Conservation (phyloP, 2,888 invertebrate genomes). For the Nomada ruficornis region DNA sequence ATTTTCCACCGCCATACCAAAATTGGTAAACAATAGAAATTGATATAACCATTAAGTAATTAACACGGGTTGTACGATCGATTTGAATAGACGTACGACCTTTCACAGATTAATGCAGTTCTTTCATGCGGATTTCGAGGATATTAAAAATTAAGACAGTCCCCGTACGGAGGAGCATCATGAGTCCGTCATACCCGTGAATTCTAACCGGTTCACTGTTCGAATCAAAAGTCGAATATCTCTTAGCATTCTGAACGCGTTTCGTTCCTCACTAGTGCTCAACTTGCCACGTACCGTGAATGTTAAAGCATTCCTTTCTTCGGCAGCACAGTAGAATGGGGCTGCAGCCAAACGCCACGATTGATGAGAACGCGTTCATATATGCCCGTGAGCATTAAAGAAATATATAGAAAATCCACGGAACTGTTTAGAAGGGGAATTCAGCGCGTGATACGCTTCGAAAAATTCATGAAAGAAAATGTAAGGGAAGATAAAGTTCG, state of each 20-base stretch:
- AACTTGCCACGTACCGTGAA: constrained; percentile 50
- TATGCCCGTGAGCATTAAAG: constrained; percentile 8
- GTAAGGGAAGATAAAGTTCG: background rate
- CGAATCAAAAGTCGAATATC: constrained; percentile 32
- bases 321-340: constrained; percentile 16
- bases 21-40: too few species aligned
- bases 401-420: constrained; percentile 11
- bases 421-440: background rate
- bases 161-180: background rate
- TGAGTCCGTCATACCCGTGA: constrained; percentile 42
- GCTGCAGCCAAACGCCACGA: constrained; percentile 13
- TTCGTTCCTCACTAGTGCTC: constrained; percentile 45
- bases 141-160: constrained; percentile 6
- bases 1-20: too few species aligned
- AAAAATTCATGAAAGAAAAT: background rate
- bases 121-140: background rate
- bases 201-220: constrained; percentile 5
- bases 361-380: constrained; percentile 37
- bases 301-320: constrained; percentile 51
- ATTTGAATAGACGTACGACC: too few species aligned
- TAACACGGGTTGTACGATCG: too few species aligned
- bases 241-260: constrained; percentile 41
- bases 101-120: background rate
- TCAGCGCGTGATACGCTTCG: background rate
- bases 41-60: too few species aligned